These are phyloP conservation scores for Agrochola lychnidis DNA, from an alignment of 2,888 invertebrate genomes.

Conservation along the genomic window DNA sequence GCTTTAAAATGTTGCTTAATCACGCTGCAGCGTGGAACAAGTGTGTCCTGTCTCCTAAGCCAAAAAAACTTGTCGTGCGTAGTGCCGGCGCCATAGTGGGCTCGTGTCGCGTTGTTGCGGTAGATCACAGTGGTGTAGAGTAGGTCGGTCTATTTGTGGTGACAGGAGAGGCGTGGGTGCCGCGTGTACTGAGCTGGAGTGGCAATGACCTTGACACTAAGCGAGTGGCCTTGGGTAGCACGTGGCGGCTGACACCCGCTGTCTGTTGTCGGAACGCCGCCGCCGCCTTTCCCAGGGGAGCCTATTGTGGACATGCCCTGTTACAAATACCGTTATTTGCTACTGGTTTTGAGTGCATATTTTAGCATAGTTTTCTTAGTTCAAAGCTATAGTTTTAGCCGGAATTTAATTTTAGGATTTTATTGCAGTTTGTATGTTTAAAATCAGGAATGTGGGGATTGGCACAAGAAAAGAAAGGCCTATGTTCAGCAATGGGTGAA, in stretches of 20 bases:
- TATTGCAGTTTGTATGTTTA: conserved; percentile 5
- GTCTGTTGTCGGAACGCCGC: conserved; percentile 90
- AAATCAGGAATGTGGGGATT: too few species aligned
- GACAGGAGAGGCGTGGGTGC: conserved; percentile 90
- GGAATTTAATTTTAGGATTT: neutral
- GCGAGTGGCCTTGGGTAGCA: conserved; percentile 91
- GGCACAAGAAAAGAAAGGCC: too few species aligned
- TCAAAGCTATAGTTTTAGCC: neutral
- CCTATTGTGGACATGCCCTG: conserved; percentile 86
- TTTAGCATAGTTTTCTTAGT: neutral
- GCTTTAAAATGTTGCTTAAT: conserved; percentile 39
- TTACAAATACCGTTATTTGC: conserved; percentile 72
- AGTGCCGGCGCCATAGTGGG: conserved; percentile 65
- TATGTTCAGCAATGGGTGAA: too few species aligned
- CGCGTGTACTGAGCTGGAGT: conserved; percentile 90
- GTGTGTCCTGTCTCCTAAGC: conserved; percentile 60
- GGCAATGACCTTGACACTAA: conserved; percentile 91
- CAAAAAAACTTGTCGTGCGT: conserved; percentile 65
- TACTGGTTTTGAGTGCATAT: conserved; percentile 46
- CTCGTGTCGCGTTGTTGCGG: conserved; percentile 80
- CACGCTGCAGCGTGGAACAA: conserved; percentile 41
- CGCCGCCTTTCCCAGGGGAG: conserved; percentile 90
- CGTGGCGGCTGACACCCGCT: conserved; percentile 91
- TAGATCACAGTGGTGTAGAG: conserved; percentile 83
- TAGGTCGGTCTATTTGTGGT: conserved; percentile 90